These are phyloP conservation scores for Crepidodera aurea DNA, from an alignment of 2,888 invertebrate genomes.

Conservation along the genomic window DNA sequence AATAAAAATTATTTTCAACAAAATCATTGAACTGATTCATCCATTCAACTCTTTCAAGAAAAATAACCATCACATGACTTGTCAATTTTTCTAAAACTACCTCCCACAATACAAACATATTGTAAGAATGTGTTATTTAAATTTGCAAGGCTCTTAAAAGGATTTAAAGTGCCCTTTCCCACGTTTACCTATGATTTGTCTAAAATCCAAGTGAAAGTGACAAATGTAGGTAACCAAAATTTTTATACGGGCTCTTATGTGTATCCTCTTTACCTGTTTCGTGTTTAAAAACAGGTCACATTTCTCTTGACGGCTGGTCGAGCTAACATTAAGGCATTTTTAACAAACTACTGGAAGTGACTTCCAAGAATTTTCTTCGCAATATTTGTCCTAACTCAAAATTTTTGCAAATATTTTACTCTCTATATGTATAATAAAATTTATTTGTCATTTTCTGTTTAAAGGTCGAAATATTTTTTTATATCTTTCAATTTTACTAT, in stretches of 20 bases:
- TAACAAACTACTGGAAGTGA: background rate
- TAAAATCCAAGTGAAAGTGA: background rate
- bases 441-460: too few species aligned
- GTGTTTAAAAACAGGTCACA: background rate
- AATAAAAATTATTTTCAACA: background rate
- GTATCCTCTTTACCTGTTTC: background rate
- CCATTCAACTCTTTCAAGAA: background rate
- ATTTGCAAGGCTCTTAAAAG: background rate
- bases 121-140: background rate
- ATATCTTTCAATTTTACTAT: too few species aligned
- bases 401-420: too few species aligned
- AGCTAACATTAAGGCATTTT: background rate
- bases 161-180: background rate
- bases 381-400: too few species aligned
- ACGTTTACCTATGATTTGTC: background rate
- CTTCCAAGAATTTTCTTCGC: too few species aligned
- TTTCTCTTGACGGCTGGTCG: background rate
- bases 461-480: too few species aligned
- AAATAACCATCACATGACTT: background rate
- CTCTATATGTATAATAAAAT: too few species aligned
- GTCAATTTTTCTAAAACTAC: background rate
- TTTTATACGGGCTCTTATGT: background rate
- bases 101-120: background rate
- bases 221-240: background rate
- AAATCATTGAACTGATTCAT: background rate